A percentile compares a stretch with the other conserved stretches of the same genome.
Conservation (phyloP, 2,888 invertebrate species). For the Drosophila sordidula region DNA sequence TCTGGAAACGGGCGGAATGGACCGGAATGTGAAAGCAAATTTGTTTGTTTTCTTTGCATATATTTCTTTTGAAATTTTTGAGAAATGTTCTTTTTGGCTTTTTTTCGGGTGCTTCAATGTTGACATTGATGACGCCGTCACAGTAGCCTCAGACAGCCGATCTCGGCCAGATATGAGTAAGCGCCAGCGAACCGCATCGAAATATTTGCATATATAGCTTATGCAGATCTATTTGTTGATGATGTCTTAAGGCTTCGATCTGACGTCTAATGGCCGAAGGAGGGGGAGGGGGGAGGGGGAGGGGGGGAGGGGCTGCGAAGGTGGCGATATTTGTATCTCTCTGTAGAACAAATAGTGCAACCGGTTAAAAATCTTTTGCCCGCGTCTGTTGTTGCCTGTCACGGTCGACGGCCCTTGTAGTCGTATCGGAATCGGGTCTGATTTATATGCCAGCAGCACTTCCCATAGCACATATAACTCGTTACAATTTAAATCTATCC, state of each 20-base stretch:
- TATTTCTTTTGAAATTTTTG: not conserved
- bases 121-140: conserved; percentile 39
- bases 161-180: conserved; percentile 22
- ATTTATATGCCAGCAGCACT: conserved; percentile 7
- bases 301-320: not conserved
- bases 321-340: not conserved
- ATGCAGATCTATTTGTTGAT: conserved; percentile 3
- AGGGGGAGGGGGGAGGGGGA: not conserved
- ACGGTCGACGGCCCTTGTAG: conserved; percentile 31
- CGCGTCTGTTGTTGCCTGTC: conserved; percentile 10
- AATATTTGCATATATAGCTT: not conserved
- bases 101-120: conserved; percentile 12
- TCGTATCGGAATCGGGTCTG: conserved; percentile 4
- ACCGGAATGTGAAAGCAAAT: not conserved
- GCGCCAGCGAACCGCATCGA: not conserved
- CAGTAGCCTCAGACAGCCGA: not conserved
- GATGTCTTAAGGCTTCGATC: conserved; percentile 2
- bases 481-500: conserved; percentile 40
- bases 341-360: not conserved
- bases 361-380: conserved; percentile 14
- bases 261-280: not conserved
- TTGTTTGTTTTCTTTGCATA: not conserved
- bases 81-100: not conserved
- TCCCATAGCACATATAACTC: conserved; percentile 29
- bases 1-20: conserved; percentile 35